Percentiles rank a stretch among this genome's conserved stretches.
Evolutionary conservation across 2,113 vertebrate species (phyloP).

Genomic region (Dromaius novaehollandiae): DNA sequence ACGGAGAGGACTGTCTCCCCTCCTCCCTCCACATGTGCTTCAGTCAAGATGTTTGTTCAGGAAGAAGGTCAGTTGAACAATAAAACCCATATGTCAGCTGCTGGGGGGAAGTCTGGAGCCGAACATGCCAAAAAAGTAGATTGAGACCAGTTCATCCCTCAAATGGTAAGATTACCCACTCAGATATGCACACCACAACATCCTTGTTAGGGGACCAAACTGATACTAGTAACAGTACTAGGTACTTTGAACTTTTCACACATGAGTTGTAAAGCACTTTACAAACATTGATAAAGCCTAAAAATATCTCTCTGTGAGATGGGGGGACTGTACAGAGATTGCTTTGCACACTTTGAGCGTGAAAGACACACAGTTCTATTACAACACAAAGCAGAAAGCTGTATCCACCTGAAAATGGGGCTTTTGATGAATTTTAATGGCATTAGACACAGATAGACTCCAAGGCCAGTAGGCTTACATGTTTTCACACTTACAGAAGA

Average conservation of each 20-base stretch:
- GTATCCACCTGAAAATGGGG: neutral
- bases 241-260: neutral
- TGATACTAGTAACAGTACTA: neutral
- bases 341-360: neutral
- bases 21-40: neutral
- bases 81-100: conserved; percentile 30
- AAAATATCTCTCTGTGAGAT: neutral
- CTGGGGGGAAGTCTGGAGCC: neutral
- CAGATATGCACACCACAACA: neutral
- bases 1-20: neutral
- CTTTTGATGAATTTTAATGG: neutral
- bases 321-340: neutral
- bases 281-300: neutral
- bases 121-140: neutral
- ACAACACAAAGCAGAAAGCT: neutral
- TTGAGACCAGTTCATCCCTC: neutral
- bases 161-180: neutral
- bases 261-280: neutral
- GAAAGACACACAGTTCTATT: neutral
- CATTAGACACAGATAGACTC: neutral
- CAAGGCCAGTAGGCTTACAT: neutral
- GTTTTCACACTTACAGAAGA: neutral
- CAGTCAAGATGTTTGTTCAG: conserved; percentile 20
- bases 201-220: neutral
- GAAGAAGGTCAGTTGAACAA: conserved; percentile 46